Evolutionary conservation across 2,113 vertebrate genomes (phyloP), one percentile per base, ranked within the genome.

Genomic region (Periophthalmus modestus): DNA sequence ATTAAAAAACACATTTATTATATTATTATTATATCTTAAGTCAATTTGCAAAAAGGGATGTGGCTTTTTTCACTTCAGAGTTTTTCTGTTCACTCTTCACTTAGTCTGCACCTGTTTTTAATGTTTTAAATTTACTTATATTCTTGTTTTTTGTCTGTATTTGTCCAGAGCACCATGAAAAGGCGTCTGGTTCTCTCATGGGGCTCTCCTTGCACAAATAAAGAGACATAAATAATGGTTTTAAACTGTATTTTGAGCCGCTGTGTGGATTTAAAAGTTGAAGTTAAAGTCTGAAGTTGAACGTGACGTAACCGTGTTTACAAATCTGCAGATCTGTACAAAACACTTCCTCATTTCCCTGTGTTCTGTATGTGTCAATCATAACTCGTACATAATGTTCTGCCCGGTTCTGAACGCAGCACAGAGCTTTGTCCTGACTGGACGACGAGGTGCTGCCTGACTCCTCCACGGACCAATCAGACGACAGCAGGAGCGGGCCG

Each of bases 371-470:
- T 72, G 43, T 24, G 7, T 14, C 19, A 52, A 73, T 66, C 46
- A 68, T 73, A 43, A 70, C 68, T 46, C 71, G 92, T 69, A 94
- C 92, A 93, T 57, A 85, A 87, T 80, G 93, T 92, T 87, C 90
- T 87, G 57, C 54, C 55, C 84, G 79, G 88, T 88, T 89, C 81
- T 87, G 85, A 87, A 85, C 77, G 73, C 80, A 73, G 69, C 67
- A 73, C 72, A 74, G 33, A 81, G 71, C 79, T 69, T 43, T 72
- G 75, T 39, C 16, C 19, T 63, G 74, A 84, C 71, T 85, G 82
- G 89, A 75, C 77, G 18, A 74, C 80, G 66, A 76, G 36, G n/a
- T 68, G 46, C 78, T 76, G 74, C 81, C 79, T 63, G 74, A 71
- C 54, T 61, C 21, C 19, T 34, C 43, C 69, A 15, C 15, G 66